Evolutionary conservation across 2,797 vertebrate genomes (phyloP).

Genomic region (Lutjanus campechanus): DNA sequence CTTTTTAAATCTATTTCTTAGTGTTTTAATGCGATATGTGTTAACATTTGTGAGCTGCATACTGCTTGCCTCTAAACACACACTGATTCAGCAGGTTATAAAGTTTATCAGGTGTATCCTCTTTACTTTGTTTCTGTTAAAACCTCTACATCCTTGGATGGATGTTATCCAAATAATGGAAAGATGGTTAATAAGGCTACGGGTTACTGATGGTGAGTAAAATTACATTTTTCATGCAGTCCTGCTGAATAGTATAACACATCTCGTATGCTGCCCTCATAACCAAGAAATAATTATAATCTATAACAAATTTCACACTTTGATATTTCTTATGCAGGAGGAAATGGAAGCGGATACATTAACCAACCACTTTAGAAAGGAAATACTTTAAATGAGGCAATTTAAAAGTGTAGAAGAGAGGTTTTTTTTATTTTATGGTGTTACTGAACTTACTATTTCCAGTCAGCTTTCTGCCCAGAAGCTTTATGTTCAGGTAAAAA

Average conservation of each 20-base stretch:
- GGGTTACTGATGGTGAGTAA: conserved; percentile 61
- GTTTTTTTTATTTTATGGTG: conserved; percentile 24
- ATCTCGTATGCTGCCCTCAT: conserved; percentile 46
- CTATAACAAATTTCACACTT: conserved; percentile 66
- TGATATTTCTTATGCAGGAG: conserved; percentile 57
- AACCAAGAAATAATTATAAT: conserved; percentile 68
- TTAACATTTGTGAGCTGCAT: neutral
- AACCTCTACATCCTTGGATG: conserved; percentile 18
- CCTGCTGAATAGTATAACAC: conserved; percentile 36
- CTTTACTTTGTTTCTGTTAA: conserved; percentile 30
- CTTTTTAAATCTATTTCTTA: neutral
- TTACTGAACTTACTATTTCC: conserved; percentile 6
- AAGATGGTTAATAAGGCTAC: conserved; percentile 39
- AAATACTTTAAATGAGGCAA: conserved; percentile 53
- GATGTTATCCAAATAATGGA: conserved; percentile 39
- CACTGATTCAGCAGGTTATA: neutral
- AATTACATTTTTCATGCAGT: conserved; percentile 54
- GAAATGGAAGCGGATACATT: conserved; percentile 53
- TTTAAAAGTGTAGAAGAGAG: conserved; percentile 32
- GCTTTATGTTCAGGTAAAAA: neutral
- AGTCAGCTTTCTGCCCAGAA: conserved; percentile 1
- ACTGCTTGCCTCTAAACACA: conserved; percentile 6
- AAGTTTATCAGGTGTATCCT: neutral
- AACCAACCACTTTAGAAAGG: conserved; percentile 40
- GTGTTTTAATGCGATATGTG: neutral